Conservation (phyloP, 1,140 invertebrate species). For the Cotesia glomerata region DNA sequence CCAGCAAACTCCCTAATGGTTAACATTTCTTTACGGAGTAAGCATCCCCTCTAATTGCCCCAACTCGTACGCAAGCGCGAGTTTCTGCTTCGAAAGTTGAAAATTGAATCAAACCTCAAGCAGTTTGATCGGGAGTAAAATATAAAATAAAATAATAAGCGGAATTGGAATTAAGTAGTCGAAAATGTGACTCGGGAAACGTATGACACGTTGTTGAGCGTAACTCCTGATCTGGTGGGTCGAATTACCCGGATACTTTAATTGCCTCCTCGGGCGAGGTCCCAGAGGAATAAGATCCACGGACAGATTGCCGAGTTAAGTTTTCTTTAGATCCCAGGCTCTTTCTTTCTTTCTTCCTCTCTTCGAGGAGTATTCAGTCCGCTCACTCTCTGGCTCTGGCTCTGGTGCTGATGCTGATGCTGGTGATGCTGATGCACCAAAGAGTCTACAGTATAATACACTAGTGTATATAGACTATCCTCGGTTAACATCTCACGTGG, state of each 20-base stretch:
- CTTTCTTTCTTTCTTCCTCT: not conserved
- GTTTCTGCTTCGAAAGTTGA: too few relatives aligned
- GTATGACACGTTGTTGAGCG: slow-evolving; percentile 5
- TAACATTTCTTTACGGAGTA: too few relatives aligned
- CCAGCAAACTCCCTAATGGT: too few relatives aligned
- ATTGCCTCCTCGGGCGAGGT: slow-evolving; percentile 48
- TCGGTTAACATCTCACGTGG: slow-evolving; percentile 42
- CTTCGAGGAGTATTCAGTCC: not conserved
- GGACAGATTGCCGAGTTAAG: slow-evolving; percentile 26
- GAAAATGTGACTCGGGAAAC: not conserved
- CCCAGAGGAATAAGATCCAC: slow-evolving; percentile 30
- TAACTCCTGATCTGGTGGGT: slow-evolving; percentile 1
- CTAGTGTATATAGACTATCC: slow-evolving; percentile 40
- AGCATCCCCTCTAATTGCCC: too few relatives aligned
- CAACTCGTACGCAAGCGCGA: too few relatives aligned
- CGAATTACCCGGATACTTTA: slow-evolving; percentile 52
- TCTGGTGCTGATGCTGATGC: not conserved
- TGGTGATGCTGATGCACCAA: too few relatives aligned
- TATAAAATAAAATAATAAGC: not conserved
- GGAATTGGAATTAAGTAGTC: not conserved
- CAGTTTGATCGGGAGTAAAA: not conserved
- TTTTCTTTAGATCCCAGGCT: not conserved
- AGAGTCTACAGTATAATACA: slow-evolving; percentile 3
- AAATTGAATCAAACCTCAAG: too few relatives aligned
- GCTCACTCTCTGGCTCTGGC: not conserved